These are phyloP conservation scores for Capra hircus DNA, from an alignment of 2,113 vertebrate species.

Conservation along the genomic window DNA sequence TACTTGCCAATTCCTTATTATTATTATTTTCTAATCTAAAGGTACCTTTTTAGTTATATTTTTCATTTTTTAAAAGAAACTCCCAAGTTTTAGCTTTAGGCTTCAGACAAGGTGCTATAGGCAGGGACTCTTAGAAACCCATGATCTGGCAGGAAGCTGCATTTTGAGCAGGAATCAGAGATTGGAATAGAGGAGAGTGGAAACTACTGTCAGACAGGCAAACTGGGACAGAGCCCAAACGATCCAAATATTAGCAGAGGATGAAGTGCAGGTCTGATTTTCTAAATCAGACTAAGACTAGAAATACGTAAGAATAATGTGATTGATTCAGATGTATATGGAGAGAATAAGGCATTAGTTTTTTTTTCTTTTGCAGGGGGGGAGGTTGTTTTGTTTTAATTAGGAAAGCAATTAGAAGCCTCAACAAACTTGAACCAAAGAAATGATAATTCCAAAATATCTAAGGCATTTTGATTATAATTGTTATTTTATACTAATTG, in stretches of 20 bases:
- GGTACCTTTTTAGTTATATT: background rate
- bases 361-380: background rate
- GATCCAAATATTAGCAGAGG: background rate
- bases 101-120: background rate
- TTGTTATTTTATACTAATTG: background rate
- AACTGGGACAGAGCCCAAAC: background rate
- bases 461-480: background rate
- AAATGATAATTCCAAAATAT: background rate
- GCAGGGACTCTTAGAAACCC: background rate
- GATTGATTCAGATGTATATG: background rate
- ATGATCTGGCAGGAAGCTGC: background rate
- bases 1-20: background rate
- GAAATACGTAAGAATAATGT: background rate
- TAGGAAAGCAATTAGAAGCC: background rate
- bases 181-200: background rate
- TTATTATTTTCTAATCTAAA: background rate
- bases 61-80: background rate
- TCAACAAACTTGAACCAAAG: background rate
- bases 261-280: background rate
- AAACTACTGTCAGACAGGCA: background rate
- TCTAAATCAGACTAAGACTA: background rate
- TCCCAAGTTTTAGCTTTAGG: background rate
- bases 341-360: background rate
- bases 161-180: background rate
- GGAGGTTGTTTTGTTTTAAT: background rate